Percentiles rank a stretch among this genome's conserved stretches.
These are phyloP conservation scores for Antheraea mylitta DNA, from an alignment of 1,140 invertebrate species.

Conservation along the genomic window DNA sequence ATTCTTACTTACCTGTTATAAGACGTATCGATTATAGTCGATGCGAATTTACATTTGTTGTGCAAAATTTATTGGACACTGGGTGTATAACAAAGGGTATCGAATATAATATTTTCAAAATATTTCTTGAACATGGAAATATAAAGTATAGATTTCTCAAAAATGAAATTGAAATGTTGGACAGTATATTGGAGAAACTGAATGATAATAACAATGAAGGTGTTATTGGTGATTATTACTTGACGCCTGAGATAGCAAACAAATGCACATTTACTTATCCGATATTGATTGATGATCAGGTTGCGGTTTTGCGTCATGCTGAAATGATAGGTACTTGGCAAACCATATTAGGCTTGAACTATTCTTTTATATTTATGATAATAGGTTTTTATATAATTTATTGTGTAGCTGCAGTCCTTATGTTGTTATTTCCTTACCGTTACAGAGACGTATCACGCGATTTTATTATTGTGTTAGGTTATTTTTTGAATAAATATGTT, in stretches of 20 bases:
- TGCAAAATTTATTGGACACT: neutral
- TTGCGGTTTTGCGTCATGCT: conserved; percentile 17
- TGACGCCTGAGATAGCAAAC: neutral
- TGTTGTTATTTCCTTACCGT: neutral
- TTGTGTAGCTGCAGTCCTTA: neutral
- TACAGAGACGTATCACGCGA: conserved; percentile 4
- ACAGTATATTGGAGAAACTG: neutral
- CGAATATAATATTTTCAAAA: conserved; percentile 16
- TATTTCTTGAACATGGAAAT: conserved; percentile 16
- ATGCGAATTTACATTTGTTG: neutral
- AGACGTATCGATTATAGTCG: neutral
- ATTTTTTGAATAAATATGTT: conserved; percentile 23
- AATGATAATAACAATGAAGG: conserved; percentile 21
- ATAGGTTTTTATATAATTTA: neutral
- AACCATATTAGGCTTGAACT: conserved; percentile 8
- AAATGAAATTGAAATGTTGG: neutral
- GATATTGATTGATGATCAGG: conserved; percentile 18
- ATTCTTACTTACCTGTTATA: neutral
- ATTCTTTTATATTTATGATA: neutral
- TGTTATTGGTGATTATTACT: conserved; percentile 22
- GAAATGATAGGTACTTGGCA: conserved; percentile 16
- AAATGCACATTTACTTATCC: conserved; percentile 27
- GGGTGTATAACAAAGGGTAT: neutral
- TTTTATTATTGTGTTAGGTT: conserved; percentile 30
- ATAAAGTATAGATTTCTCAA: neutral